Evolutionary conservation across 2,797 vertebrate genomes (phyloP), one percentile per base, ranked within the genome.

Genomic region (Myiotriccus ornatus): DNA sequence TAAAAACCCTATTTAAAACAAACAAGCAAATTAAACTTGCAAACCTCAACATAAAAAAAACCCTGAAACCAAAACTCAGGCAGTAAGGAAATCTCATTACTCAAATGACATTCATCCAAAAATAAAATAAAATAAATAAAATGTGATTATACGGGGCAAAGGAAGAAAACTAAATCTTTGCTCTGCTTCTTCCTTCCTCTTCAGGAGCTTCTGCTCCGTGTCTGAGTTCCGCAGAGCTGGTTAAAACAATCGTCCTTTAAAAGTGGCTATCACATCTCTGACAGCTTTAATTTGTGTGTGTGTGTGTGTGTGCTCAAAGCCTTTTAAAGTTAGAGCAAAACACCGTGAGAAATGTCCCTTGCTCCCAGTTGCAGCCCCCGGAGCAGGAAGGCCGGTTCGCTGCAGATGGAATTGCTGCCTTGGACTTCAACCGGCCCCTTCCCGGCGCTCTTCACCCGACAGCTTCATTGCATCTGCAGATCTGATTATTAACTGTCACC

Each of bases 201-300:
- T 69, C 30, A 43, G 53, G 57, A 95, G 74, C 68, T 91, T 90
- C 47, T 59, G 64, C 80, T 86, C 64, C 19, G 1, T 10, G 9
- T 56, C 52, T 15, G 35, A 70, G 41, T 22, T 91, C 25, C 49
- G 90, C 37, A 10, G 84, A 87, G 87, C 3, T 82, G 56, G 84
- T 91, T 69, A 77, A 63, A 91, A 80, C 34, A 63, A 32, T 46
- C 65, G 37, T 71, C 82, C 63, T 94, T 87, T 87, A 92, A 84
- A 81, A 87, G 69, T 71, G 53, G 68, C 59, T 37, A 7, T 35
- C 14, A 3, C 21, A 65, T 44, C 75, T 63, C 21, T 59, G 68
- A 59, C 80, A 93, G 50, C 30, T 60, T 76, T 71, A 37, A 84
- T 86, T 68, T 67, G 23, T 57, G 4, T 9, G 18, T 49, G 46